Conservation (phyloP, 2,797 vertebrate species). For the Oceanodroma leucorhoa region DNA sequence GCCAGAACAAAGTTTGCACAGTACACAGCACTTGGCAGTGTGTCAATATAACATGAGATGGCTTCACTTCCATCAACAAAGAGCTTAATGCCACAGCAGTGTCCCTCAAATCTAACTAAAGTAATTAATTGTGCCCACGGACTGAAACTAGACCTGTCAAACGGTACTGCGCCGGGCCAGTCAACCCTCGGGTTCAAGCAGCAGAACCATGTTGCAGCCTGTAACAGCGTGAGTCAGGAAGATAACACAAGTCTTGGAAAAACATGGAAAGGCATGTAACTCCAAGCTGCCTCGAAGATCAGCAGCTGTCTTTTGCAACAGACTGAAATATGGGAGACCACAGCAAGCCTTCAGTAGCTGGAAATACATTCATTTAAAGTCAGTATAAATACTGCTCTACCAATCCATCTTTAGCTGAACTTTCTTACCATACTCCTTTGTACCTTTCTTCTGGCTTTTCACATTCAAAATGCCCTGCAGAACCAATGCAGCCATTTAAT, state of each 20-base stretch:
- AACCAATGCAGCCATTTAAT: background rate
- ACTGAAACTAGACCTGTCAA: background rate
- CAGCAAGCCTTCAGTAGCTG: background rate
- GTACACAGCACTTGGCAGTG: background rate
- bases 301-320: background rate
- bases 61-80: background rate
- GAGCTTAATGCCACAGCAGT: background rate
- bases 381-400: background rate
- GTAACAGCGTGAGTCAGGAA: background rate
- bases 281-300: background rate
- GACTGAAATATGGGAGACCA: background rate
- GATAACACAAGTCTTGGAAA: background rate
- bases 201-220: background rate
- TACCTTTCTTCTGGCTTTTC: background rate
- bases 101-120: background rate
- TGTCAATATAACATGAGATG: background rate
- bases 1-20: background rate
- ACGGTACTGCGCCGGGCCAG: rapidly evolving
- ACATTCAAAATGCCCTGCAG: background rate
- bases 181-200: background rate
- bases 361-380: background rate
- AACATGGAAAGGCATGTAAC: background rate
- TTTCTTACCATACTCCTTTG: background rate
- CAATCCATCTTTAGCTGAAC: background rate
- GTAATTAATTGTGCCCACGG: background rate